Base-by-base conservation (phyloP, 2,113 vertebrate genomes). In the Laticauda colubrina region DNA sequence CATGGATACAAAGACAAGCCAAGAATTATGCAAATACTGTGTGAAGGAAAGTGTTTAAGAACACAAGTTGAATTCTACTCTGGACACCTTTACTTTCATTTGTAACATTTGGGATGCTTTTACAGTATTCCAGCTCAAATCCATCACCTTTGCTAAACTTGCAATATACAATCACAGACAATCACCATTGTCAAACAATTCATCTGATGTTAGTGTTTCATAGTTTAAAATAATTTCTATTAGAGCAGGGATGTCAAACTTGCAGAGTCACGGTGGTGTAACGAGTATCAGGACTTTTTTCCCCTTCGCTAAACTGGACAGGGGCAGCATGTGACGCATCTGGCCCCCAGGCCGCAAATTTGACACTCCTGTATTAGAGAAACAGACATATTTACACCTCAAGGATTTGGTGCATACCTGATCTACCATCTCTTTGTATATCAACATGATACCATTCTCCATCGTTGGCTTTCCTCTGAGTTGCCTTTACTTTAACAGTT, bases 361-460 rank as follows among this genome's bases (percentile, higher is more conserved):
- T 53, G 51, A 53, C 51, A 53, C 2, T 11, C 51, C 51, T 53
- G 2, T 12, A 53, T 53, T 93, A 88, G 2, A 75, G n/a, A 75
- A 75, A 39, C 5, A 3, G 69, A 1, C 89, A 26, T 87, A 26
- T 45, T 26, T 26, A 26, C 7, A 26, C 26, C 34, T 55, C 55
- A n/a, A 6, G 5, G 24, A 24, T 26, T 20, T n/a, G 59, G 34
- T 90, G 90, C 97, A 95, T 97, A 99, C 99, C 99, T 96, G 99
- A 99, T 98, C 99, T 98, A 59, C 99, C 99, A 20, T 99, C 99
- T 93, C 99, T 97, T 94, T 99, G 99, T 96, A 99, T 99, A 96
- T 99, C 99, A 97, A 99, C 99, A 0, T 99, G 99, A 97, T 99
- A 99, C 99, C 99, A 99, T 91, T 97, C 98, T 43, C 99, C 99